Percentiles rank a stretch among this genome's conserved stretches.
Evolutionary conservation across 2,113 vertebrate species (phyloP).

Genomic region (Cricetomys ansorgei): DNA sequence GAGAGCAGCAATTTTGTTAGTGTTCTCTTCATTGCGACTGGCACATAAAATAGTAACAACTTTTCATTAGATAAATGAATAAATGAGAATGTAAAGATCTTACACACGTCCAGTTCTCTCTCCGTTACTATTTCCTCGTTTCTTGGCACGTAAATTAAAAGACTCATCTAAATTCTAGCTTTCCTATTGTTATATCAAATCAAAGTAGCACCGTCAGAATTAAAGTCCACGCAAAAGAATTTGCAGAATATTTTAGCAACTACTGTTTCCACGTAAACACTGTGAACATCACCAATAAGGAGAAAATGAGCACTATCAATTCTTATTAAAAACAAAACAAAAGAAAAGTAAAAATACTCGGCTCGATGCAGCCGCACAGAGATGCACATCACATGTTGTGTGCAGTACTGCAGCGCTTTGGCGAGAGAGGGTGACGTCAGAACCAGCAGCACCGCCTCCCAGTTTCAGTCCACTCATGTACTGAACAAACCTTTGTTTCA

Average conservation of each 20-base stretch:
- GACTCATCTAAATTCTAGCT: background rate
- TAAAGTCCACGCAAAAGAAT: conserved; percentile 1
- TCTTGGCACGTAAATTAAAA: conserved; percentile 3
- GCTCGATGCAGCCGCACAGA: background rate
- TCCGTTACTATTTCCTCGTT: background rate
- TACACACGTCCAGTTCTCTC: background rate
- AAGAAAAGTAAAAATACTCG: background rate
- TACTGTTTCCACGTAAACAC: conserved; percentile 18
- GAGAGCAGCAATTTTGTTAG: background rate
- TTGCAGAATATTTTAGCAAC: background rate
- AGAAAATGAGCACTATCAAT: background rate
- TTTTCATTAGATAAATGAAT: background rate
- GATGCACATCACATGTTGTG: background rate
- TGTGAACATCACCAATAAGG: background rate
- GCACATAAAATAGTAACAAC: background rate
- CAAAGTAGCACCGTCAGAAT: background rate
- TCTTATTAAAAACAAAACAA: background rate
- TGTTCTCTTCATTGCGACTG: conserved; percentile 22
- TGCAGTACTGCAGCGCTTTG: background rate
- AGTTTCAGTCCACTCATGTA: conserved; percentile 19
- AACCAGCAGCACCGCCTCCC: background rate
- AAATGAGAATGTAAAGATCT: background rate
- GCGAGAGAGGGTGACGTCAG: background rate
- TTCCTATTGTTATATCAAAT: background rate
- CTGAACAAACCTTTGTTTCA: background rate